Percentiles rank a stretch among this genome's conserved stretches.
Evolutionary conservation across 2,113 vertebrate species (phyloP).

Genomic region (Hyperopisus bebe): DNA sequence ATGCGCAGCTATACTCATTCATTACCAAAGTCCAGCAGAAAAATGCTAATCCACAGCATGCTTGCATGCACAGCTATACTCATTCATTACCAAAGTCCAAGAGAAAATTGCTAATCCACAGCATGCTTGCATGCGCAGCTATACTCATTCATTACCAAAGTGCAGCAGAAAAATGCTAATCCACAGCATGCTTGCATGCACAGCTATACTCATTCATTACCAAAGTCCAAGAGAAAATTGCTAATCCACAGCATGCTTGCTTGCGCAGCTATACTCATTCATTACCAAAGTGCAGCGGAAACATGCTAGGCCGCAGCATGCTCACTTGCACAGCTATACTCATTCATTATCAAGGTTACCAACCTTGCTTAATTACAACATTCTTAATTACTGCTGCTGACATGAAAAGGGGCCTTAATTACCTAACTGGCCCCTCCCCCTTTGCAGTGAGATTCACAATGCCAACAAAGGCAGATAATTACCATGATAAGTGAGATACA

Average conservation of each 20-base stretch:
- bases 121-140: neutral
- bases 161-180: neutral
- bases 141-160: constrained; percentile 40
- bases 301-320: neutral
- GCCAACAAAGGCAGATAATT: constrained; percentile 44
- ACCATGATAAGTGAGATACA: constrained; percentile 38
- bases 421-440: constrained; percentile 25
- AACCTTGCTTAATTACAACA: constrained; percentile 38
- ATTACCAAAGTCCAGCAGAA: neutral
- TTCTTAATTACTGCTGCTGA: constrained; percentile 42
- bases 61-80: too few relatives aligned
- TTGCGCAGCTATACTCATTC: neutral
- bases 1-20: neutral
- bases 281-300: neutral
- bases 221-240: neutral
- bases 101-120: neutral
- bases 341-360: constrained; percentile 39
- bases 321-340: neutral
- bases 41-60: neutral
- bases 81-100: too few relatives aligned
- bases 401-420: constrained; percentile 35
- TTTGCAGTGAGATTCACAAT: constrained; percentile 42
- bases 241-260: neutral
- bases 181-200: constrained; percentile 2
- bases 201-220: neutral